Conservation (phyloP, 2,797 vertebrate genomes). For the Tinamus major region DNA sequence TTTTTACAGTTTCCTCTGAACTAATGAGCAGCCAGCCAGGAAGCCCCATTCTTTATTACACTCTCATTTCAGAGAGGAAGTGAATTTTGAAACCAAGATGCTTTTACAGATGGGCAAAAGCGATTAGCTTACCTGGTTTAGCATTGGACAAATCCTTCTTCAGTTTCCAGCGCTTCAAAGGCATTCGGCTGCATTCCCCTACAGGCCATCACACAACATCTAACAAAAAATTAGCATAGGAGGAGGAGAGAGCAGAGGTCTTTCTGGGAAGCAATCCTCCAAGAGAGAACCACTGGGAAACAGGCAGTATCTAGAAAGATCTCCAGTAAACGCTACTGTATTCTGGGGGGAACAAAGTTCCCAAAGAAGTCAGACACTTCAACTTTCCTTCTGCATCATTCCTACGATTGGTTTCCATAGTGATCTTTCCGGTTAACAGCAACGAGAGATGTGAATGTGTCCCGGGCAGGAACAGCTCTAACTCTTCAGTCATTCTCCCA, state of each 20-base stretch:
- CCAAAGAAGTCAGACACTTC: not conserved
- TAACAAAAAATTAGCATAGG: fast-evolving
- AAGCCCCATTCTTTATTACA: not conserved
- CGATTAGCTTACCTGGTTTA: not conserved
- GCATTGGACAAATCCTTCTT: not conserved
- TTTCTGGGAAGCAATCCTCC: not conserved
- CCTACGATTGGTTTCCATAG: fast-evolving
- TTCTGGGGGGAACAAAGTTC: fast-evolving
- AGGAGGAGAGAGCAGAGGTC: not conserved
- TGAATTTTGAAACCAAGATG: not conserved
- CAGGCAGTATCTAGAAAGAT: not conserved
- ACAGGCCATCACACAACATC: not conserved
- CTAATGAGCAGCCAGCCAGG: not conserved
- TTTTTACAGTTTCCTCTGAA: not conserved
- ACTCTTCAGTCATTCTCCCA: not conserved
- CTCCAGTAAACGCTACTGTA: fast-evolving
- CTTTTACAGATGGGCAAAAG: fast-evolving
- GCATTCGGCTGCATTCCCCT: fast-evolving
- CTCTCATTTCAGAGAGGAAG: not conserved
- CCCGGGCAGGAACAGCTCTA: not conserved
- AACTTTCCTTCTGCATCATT: not conserved
- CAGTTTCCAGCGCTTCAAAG: not conserved
- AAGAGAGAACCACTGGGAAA: fast-evolving
- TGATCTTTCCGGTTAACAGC: fast-evolving
- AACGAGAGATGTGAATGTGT: fast-evolving